phyloP scores from a whole-genome alignment of 2,797 vertebrate genomes.

The Phataginus tricuspis region DNA sequence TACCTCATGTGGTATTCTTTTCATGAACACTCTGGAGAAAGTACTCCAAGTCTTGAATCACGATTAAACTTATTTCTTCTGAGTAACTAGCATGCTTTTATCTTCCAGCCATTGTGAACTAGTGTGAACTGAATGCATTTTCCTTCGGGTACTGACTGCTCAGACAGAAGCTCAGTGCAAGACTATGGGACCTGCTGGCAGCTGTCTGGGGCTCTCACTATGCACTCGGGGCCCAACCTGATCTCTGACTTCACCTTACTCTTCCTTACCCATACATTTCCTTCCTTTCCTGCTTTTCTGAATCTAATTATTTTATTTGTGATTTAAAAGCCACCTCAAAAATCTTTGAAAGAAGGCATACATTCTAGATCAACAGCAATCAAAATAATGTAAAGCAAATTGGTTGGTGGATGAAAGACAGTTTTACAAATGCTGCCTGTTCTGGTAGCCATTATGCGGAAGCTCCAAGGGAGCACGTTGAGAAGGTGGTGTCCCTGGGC shows the following conservation, averaged over 20 bases:
- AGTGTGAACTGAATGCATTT: not conserved
- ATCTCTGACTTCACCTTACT: not conserved
- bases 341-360: not conserved
- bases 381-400: not conserved
- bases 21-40: not conserved
- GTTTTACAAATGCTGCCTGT: not conserved
- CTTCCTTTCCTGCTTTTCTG: not conserved
- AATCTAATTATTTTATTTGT: not conserved
- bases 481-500: not conserved
- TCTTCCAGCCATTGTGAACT: not conserved
- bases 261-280: not conserved
- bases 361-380: not conserved
- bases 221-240: not conserved
- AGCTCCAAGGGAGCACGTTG: not conserved
- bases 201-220: not conserved
- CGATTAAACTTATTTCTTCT: not conserved
- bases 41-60: not conserved
- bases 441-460: accelerated
- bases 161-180: not conserved
- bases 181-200: not conserved
- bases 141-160: not conserved
- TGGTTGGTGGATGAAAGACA: not conserved
- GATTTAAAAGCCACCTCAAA: not conserved
- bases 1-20: not conserved
- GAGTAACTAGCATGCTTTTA: not conserved